Base-by-base conservation (phyloP, 1,140 invertebrate genomes). In the Lepidurus packardi region DNA sequence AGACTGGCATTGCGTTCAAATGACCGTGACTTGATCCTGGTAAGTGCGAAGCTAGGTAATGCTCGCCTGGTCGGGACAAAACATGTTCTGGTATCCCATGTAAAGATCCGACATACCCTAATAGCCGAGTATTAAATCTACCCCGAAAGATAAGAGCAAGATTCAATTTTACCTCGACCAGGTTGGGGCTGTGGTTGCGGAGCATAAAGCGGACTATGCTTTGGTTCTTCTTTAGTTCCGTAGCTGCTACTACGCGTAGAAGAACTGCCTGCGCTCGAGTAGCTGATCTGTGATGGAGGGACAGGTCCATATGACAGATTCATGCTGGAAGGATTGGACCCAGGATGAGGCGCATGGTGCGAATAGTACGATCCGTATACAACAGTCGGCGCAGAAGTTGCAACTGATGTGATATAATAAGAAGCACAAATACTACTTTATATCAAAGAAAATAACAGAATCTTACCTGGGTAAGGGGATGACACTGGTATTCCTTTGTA, bases 401-500 rank as follows among this genome's bases (percentile, higher is more conserved):
- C 65, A 76, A 79, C 80, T 21, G 74, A 77, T 44, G 47, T 53
- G 47, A 78, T 5, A 77, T 53, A 16, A 41, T 21, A 21, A 21
- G 44, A 76, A 21, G 10, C 78, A 74, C 73, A 41, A n/a, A 44
- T 13, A 11, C 34, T 47, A 43, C 10, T 76, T 13, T 16, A 47
- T 43, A 74, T 44, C 16, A 81, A 81, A 78, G 21, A 1, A 34
- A 73, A 65, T 13, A 25, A 81, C 81, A 81, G 80, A 82, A 81
- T 82, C 73, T 65, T 81, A 81, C 79, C 84, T 82, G 80, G 79
- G n/a, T 77, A 81, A 80, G 77, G 81, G 78, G 82, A 41, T 77
- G 80, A 78, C 80, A 83, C 45, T 77, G 81, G 34, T 43, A 81
- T 87, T 84, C 89, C 87, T 89, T 83, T 87, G 84, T 81, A 83